Conservation (phyloP, 2,113 vertebrate genomes). For the Heterotilapia buettikoferi region DNA sequence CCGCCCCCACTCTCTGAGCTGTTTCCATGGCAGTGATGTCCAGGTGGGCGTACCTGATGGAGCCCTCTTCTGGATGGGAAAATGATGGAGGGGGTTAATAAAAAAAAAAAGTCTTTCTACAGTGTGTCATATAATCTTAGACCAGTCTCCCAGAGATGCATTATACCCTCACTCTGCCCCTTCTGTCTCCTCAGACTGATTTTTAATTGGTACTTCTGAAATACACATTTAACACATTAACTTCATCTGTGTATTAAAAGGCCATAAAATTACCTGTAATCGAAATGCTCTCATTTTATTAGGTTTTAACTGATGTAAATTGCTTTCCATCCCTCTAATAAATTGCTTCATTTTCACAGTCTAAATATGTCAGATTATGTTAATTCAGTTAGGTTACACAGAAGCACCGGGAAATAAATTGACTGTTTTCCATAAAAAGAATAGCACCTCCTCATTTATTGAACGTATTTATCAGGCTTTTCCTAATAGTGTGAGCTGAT, state of each 20-base stretch:
- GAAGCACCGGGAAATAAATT: background rate
- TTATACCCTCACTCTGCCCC: background rate
- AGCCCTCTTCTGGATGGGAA: constrained; percentile 62
- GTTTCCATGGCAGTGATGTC: constrained; percentile 80
- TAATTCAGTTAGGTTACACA: background rate
- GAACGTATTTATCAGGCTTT: background rate
- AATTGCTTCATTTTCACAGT: background rate
- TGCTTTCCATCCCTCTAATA: background rate
- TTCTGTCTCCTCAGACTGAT: background rate
- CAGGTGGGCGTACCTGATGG: constrained; percentile 80
- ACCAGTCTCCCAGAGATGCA: background rate
- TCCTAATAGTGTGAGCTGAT: background rate
- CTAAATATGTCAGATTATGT: background rate
- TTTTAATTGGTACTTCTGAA: background rate
- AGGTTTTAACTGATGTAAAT: background rate
- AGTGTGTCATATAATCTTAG: background rate
- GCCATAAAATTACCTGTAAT: background rate
- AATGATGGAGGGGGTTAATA: background rate
- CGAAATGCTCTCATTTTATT: background rate
- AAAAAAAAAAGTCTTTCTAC: background rate
- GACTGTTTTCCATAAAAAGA: background rate
- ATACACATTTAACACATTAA: background rate
- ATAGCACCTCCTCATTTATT: background rate
- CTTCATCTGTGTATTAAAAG: background rate
- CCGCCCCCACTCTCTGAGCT: constrained; percentile 77